These are phyloP conservation scores for Nephrotoma guestfalica DNA, from an alignment of 2,888 invertebrate genomes.

Conservation along the genomic window DNA sequence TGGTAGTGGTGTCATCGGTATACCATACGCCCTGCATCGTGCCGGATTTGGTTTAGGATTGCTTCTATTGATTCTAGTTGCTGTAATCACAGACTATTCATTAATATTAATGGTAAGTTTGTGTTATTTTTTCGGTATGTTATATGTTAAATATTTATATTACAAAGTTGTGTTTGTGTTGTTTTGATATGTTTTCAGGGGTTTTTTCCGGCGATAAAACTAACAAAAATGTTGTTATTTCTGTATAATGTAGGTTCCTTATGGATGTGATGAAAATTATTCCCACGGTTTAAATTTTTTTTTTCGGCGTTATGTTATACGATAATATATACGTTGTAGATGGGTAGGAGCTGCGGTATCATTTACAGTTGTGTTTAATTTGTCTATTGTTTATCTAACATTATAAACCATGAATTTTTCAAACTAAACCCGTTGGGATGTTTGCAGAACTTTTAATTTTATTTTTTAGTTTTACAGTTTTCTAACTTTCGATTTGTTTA, in stretches of 20 bases:
- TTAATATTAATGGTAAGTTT: slow-evolving; percentile 58
- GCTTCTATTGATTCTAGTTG: slow-evolving; percentile 51
- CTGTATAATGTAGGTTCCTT: not conserved
- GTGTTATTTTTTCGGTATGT: slow-evolving; percentile 13
- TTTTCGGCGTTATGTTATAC: not conserved
- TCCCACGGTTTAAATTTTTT: not conserved
- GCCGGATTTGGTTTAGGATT: slow-evolving; percentile 68
- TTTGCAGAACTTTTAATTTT: not conserved
- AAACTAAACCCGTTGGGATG: not conserved
- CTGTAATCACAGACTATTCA: slow-evolving; percentile 66
- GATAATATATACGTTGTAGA: not conserved
- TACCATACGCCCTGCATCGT: slow-evolving; percentile 67
- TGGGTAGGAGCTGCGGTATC: not conserved
- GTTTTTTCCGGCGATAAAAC: not conserved
- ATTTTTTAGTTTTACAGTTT: too few relatives aligned
- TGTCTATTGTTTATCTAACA: not conserved
- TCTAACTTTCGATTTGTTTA: too few relatives aligned
- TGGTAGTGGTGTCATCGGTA: slow-evolving; percentile 74
- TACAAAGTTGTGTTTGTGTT: not conserved
- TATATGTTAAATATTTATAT: not conserved
- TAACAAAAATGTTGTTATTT: not conserved
- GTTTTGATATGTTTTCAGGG: not conserved
- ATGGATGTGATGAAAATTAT: not conserved
- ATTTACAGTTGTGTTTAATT: not conserved
- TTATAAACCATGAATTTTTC: not conserved